Base-by-base conservation (phyloP, 2,797 vertebrate species). In the Lacerta agilis region DNA sequence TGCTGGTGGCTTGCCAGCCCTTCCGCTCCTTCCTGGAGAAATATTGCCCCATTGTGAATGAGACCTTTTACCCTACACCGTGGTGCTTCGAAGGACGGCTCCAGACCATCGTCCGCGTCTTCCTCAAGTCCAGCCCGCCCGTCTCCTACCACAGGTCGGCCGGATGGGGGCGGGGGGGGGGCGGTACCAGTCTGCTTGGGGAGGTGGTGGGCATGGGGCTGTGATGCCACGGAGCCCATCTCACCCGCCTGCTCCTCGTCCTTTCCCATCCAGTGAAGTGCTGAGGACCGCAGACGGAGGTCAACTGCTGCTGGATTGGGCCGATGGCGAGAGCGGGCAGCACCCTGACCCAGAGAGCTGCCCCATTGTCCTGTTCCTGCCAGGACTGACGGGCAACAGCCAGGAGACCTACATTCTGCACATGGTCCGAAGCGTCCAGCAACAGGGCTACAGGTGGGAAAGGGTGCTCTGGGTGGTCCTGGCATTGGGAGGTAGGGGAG, bases 1-100 rank as follows among this genome's bases (percentile, higher is more conserved):
- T 86, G 0, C 91, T 98, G 89, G 95, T 98, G 85, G 97, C 97
- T 1, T 94, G 97, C 7, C 89, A 96, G 58, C 91, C 92, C 0
- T 97, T 98, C 88, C 90, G 95, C 18, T 86, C 77, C 0, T 98
- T 98, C 92, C 96, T 98, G 90, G 92, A 90, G 88, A 94, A 93
- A 64, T 95, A 96, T 91, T 98, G 97, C 91, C 98, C 98, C 0
- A 85, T 97, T 20, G 96, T 97, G 27, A 6, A 73, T 0, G 97
- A 98, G 91, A 86, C 90, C 33, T 98, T 98, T 95, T 95, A 94
- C 79, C 98, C 98, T 25, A 98, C 98, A 0, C 95, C 96, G 0
- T 98, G 98, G 98, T 98, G 98, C 95, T 97, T 97, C 94, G 98
- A 97, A 17, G 98, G 98, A 27, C 86, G 96, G 7, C 82, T 98